These are phyloP conservation scores for Lasioglossum morio DNA, from an alignment of 2,888 invertebrate species.

Conservation along the genomic window DNA sequence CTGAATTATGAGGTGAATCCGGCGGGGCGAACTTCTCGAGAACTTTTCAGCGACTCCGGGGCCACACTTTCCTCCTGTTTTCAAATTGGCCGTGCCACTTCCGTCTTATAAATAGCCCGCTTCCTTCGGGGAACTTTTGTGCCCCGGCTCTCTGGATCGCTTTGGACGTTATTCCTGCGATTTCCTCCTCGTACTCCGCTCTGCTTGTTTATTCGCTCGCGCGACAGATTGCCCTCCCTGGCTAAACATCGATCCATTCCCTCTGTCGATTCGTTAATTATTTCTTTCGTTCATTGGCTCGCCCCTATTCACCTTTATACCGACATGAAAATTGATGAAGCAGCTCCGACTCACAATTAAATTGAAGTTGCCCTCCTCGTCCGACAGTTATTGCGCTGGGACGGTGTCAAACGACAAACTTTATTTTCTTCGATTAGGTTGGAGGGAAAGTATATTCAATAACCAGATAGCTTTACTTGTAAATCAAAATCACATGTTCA, in stretches of 20 bases:
- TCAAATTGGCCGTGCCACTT: constrained; percentile 71
- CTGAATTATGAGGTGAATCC: constrained; percentile 71
- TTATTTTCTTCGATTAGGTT: too few species aligned
- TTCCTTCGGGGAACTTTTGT: constrained; percentile 66
- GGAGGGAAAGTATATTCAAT: too few species aligned
- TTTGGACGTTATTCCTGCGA: constrained; percentile 62
- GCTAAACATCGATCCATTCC: not conserved
- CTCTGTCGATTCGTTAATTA: not conserved
- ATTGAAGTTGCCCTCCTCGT: not conserved
- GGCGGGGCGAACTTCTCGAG: constrained; percentile 59
- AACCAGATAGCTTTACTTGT: too few species aligned
- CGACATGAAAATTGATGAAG: not conserved
- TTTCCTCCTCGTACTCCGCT: constrained; percentile 47
- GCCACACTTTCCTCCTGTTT: constrained; percentile 68
- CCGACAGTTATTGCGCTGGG: not conserved
- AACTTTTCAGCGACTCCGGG: constrained; percentile 56
- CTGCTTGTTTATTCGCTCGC: constrained; percentile 37
- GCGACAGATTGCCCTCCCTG: not conserved
- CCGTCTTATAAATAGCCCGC: constrained; percentile 71
- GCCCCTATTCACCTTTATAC: not conserved
- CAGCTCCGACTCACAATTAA: not conserved
- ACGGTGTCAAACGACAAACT: not conserved
- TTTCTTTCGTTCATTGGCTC: not conserved
- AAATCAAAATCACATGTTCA: too few species aligned
- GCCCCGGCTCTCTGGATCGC: constrained; percentile 49